Evolutionary conservation across 2,797 vertebrate genomes (phyloP), one percentile per base, ranked within the genome.

Genomic region (Columba guinea): DNA sequence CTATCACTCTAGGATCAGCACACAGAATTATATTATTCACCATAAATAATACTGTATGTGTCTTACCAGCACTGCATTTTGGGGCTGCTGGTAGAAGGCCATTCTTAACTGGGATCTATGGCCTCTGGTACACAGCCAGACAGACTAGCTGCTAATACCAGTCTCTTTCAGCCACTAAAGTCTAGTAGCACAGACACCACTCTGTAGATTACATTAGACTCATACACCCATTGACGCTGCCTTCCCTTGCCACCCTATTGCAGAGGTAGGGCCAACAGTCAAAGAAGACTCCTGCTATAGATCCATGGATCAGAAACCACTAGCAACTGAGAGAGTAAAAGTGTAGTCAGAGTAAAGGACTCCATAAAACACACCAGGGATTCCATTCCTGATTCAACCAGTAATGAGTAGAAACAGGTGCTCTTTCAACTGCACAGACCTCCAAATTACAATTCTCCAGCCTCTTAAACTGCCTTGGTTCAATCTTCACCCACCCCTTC

Each of bases 161-260:
- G 46, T 12, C 23, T 74, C 60, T 37, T 74, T 18, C 39, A 77
- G 62, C 15, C 2, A 2, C 48, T 55, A 34, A 48, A 51, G 48
- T 35, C 69, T 2, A 32, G 55, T 1, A 73, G 59, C 26, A 13
- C 21, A 34, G n/a, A 26, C 7, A 3, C 6, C 21, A 15, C 49
- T 15, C 55, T 18, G 11, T 23, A 27, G 48, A 52, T 12, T 30
- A 44, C n/a, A 13, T 37, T 3, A 59, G 28, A 37, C 10, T 62
- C 19, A 34, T 0, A 34, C 14, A 35, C 11, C 30, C 51, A 16
- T 1, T 46, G 51, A 32, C 0, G 0, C 21, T 55, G 37, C 41
- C 34, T 84, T 59, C 71, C 56, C 4, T 1, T 28, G 13, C 28
- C 27, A 67, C 16, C 10, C 51, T 69, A 8, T 12, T 69, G 14